A percentile compares a stretch with the other conserved stretches of the same genome.
These are phyloP conservation scores for Melierax canorus DNA, from an alignment of 2,113 vertebrate species.

Conservation along the genomic window DNA sequence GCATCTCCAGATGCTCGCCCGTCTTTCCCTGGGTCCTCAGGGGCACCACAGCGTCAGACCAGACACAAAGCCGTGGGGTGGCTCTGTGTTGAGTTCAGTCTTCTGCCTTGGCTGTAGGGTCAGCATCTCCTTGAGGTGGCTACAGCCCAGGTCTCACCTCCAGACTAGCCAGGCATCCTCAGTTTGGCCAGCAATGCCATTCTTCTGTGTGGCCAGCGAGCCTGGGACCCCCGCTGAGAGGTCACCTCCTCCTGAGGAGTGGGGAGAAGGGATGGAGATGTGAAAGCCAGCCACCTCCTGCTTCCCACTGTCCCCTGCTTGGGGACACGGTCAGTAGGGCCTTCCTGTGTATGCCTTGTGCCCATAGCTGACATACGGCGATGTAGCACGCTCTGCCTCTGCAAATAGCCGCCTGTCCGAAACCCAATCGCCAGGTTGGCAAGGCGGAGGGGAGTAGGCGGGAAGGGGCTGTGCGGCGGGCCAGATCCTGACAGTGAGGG, in stretches of 20 bases:
- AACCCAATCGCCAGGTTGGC: rapidly evolving
- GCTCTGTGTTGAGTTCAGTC: background rate
- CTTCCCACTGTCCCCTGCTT: background rate
- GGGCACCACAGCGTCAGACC: background rate
- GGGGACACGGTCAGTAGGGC: rapidly evolving
- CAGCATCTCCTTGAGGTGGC: background rate
- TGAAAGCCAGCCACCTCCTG: background rate
- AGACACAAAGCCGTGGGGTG: background rate
- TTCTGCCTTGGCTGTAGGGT: background rate
- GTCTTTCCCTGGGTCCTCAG: background rate
- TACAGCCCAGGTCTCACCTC: background rate
- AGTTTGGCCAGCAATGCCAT: background rate
- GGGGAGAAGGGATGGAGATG: background rate
- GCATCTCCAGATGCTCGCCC: background rate
- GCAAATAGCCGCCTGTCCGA: background rate
- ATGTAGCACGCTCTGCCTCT: background rate
- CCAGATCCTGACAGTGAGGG: background rate
- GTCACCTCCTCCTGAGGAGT: background rate
- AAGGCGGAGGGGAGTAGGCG: rapidly evolving
- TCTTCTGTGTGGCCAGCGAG: background rate
- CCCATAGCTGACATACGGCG: background rate
- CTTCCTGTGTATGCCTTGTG: background rate
- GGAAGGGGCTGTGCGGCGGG: background rate
- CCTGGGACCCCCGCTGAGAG: background rate
- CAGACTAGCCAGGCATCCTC: background rate